A percentile compares a stretch with the other conserved stretches of the same genome.
Conservation (phyloP, 2,888 invertebrate genomes). For the Hermaeophaga mercurialis region DNA sequence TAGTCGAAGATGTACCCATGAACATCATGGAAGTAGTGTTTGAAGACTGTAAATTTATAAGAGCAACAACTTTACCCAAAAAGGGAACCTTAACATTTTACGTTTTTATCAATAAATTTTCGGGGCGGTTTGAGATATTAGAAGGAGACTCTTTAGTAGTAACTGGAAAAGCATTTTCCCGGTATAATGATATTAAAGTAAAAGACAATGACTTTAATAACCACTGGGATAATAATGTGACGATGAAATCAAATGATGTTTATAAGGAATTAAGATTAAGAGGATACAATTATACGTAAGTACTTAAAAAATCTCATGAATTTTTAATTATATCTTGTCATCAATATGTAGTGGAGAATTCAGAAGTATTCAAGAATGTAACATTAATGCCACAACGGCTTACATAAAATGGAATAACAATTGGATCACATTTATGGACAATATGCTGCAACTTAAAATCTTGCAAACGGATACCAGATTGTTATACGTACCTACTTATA, state of each 20-base stretch:
- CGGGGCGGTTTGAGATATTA: conserved; percentile 49
- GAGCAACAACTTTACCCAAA: conserved; percentile 60
- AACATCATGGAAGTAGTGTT: conserved; percentile 54
- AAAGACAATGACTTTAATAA: background rate
- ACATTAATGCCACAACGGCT: conserved; percentile 33
- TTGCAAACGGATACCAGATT: conserved; percentile 68
- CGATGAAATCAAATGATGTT: conserved; percentile 62
- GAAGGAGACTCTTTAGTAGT: conserved; percentile 36
- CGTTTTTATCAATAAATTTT: conserved; percentile 25
- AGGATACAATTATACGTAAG: conserved; percentile 64
- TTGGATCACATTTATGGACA: conserved; percentile 88
- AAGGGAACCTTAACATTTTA: conserved; percentile 35
- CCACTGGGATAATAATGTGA: background rate
- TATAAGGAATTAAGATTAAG: conserved; percentile 71
- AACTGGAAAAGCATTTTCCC: conserved; percentile 36
- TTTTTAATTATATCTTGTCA: no score
- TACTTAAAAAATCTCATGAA: conserved; percentile 3
- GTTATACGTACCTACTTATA: conserved; percentile 70
- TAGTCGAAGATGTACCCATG: conserved; percentile 29
- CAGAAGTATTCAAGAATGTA: conserved; percentile 40
- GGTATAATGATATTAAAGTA: no score
- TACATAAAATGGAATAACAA: conserved; percentile 57
- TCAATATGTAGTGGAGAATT: conserved; percentile 44
- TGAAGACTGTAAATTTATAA: conserved; percentile 64
- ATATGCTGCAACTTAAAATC: conserved; percentile 78